Base-by-base conservation (phyloP, 2,113 vertebrate genomes). In the Sminthopsis crassicaudata region DNA sequence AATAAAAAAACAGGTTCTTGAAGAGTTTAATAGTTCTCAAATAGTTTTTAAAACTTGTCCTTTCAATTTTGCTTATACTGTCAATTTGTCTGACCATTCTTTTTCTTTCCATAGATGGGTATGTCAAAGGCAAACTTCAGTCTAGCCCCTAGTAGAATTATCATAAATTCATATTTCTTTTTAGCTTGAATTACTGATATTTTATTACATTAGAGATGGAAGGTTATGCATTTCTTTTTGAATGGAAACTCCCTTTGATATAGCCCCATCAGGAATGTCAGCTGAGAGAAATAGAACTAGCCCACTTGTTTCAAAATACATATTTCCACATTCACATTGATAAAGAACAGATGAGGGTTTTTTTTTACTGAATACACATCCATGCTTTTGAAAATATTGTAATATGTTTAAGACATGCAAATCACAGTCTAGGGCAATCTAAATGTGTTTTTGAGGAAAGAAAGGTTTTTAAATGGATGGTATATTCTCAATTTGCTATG, bases 321-420 rank as follows among this genome's bases (percentile, higher is more conserved):
- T 3, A 3, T 16, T 46, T 19, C 26, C 67, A 46, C 76, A 19
- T 91, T 42, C 48, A 57, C 57, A 91, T 76, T 46, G 8, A 27
- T n/a, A 46, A 51, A 88, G 8, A 53, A n/a, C 46, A 60, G 16
- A 6, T 93, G 55, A 92, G 52, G 90, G 46, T 89, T 96, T 94
- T 48, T 7, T 53, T 27, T 91, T 25, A 95, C 91, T 46, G 46
- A 91, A 36, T 60, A 51, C 8, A 14, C 48, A 26, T 89, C 89
- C 50, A 55, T 91, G 46, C 60, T 60, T 36, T 91, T 84, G 91
- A 90, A 95, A 67, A 26, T 89, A 42, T 27, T 24, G 23, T 55
- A 55, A 30, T 88, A 51, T 53, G 67, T 36, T 91, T 42, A 91
- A 96, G 6, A 16, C 23, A 30, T 0, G 2, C 24, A 48, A 50